phyloP scores from a whole-genome alignment of 2,888 invertebrate species.

The Harpalus rubripes region DNA sequence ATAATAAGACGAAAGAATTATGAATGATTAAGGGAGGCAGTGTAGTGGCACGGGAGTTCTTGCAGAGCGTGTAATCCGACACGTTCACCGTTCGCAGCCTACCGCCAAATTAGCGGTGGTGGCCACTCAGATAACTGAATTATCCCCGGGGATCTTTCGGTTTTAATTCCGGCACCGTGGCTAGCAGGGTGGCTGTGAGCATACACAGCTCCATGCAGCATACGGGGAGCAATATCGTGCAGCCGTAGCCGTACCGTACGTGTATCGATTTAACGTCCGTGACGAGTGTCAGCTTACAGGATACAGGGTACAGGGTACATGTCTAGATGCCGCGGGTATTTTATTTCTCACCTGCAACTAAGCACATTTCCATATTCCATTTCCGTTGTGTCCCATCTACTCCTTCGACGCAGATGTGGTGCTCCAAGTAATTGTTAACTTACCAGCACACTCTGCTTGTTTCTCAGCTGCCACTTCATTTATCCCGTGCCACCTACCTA shows the following conservation, averaged over 20 bases:
- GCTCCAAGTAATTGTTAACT: constrained; percentile 59
- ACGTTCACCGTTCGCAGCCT: constrained; percentile 37
- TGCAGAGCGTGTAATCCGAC: constrained; percentile 43
- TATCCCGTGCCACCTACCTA: constrained; percentile 9
- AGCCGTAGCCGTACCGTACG: constrained; percentile 8
- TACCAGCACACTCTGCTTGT: constrained; percentile 4
- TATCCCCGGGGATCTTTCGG: constrained; percentile 55
- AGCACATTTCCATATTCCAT: constrained; percentile 64
- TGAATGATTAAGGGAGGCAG: neutral
- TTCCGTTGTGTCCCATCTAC: constrained; percentile 52
- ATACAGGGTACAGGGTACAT: constrained; percentile 36
- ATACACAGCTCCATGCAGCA: neutral
- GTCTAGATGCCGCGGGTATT: constrained; percentile 56
- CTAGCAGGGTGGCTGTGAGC: neutral
- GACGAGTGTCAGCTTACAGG: constrained; percentile 59
- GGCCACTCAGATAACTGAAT: constrained; percentile 60
- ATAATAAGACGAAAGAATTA: neutral
- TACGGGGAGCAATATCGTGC: constrained; percentile 33
- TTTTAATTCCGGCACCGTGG: constrained; percentile 46
- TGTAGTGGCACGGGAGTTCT: neutral
- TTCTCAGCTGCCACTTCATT: constrained; percentile 6
- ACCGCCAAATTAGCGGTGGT: constrained; percentile 56
- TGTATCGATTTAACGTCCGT: constrained; percentile 66
- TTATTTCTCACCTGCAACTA: constrained; percentile 65
- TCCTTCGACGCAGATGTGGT: constrained; percentile 53